phyloP scores from a whole-genome alignment of 2,888 invertebrate genomes.

The Anaspis maculata region DNA sequence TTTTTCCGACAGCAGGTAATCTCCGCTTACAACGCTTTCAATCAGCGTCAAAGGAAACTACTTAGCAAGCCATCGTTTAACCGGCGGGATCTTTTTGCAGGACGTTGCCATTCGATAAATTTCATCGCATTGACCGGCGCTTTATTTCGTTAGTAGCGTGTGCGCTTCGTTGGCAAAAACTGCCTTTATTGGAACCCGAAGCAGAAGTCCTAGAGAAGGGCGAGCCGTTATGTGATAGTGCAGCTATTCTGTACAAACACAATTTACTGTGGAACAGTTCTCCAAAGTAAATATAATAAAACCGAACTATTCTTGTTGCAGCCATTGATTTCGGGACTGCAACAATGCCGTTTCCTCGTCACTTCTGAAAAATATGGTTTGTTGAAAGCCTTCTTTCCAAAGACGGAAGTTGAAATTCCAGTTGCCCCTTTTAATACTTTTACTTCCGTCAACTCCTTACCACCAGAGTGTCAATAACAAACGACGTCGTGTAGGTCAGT shows the following conservation, averaged over 20 bases:
- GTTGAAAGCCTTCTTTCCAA: background rate
- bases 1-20: conserved; percentile 8
- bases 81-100: too few species aligned
- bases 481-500: too few species aligned
- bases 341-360: conserved; percentile 1
- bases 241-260: background rate
- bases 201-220: background rate
- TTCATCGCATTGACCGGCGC: background rate
- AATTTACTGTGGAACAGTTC: background rate
- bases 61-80: too few species aligned
- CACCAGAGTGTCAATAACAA: too few species aligned
- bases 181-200: background rate
- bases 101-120: too few species aligned
- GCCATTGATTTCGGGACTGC: conserved; percentile 17
- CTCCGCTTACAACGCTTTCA: conserved; percentile 19
- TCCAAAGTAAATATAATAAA: conserved; percentile 19
- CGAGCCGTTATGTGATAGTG: too few species aligned
- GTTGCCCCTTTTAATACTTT: too few species aligned
- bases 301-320: conserved; percentile 19
- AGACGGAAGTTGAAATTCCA: background rate
- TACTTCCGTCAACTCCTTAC: too few species aligned
- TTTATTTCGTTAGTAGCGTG: background rate
- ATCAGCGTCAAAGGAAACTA: conserved; percentile 16
- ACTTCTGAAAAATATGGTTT: background rate
- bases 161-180: too few species aligned